Evolutionary conservation across 2,113 vertebrate genomes (phyloP), one percentile per base, ranked within the genome.

Genomic region (Phocoena sinus): DNA sequence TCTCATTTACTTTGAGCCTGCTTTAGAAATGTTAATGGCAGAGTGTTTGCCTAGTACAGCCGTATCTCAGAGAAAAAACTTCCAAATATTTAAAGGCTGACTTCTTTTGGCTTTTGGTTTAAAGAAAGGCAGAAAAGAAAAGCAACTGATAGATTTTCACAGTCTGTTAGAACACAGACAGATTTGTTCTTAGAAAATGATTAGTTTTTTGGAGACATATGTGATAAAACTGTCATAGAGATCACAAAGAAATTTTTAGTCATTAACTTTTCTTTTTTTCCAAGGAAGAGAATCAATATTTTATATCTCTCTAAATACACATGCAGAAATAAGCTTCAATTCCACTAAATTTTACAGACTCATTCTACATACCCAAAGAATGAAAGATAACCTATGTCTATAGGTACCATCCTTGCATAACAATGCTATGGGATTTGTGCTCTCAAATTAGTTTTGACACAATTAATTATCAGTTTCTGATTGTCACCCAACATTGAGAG

Each of bases 81-180:
- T 95, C 87, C 96, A 97, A 95, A 98, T 90, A 97, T 97, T 96
- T 97, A 97, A 97, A 98, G 70, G 23, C 87, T 95, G 58, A 47
- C 44, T 97, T 87, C 89, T 88, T 91, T 88, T 41, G 26, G 83
- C 44, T 95, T 96, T 91, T 71, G 38, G 14, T 63, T 95, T 80
- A 74, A 91, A 92, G 87, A 65, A 73, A 67, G 26, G 33, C 67
- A 76, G 60, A 68, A 74, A 77, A 93, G 25, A 93, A 97, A 97
- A 81, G 31, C 84, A 97, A 81, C 25, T 76, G 87, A 94, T 89
- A 93, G n/a, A 3, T 79, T 97, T 96, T 77, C 95, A 94, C 50
- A 95, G 70, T 95, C 86, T 97, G 82, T 87, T 96, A 97, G 70
- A 38, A 97, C 91, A 97, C 82, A 96, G 36, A 86, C 20, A 58